Percentiles rank a stretch among this genome's conserved stretches.
These are phyloP conservation scores for Corydoras sp. DNA, from an alignment of 2,113 vertebrate species.

Conservation along the genomic window DNA sequence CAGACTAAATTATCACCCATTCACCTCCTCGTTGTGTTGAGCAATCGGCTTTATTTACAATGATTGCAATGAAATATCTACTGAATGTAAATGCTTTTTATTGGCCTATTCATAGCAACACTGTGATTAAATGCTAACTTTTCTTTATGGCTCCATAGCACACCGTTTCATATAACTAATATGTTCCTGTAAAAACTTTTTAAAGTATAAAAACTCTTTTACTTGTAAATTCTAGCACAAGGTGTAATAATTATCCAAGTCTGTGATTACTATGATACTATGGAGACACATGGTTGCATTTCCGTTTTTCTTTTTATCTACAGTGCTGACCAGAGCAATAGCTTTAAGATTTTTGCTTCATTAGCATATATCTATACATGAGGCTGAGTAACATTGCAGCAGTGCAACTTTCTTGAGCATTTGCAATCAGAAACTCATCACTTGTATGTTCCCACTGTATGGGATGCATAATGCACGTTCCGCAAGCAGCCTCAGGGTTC, in stretches of 20 bases:
- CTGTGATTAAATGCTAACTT: background rate
- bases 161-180: background rate
- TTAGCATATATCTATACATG: conserved; percentile 19
- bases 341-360: conserved; percentile 40
- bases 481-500: background rate
- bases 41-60: background rate
- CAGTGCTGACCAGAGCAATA: conserved; percentile 30
- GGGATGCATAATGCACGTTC: conserved; percentile 2
- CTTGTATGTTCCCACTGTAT: conserved; percentile 7
- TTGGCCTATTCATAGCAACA: background rate
- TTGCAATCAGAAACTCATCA: conserved; percentile 16
- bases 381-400: background rate
- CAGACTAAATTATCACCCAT: background rate
- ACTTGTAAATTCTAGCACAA: conserved; percentile 43
- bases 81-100: background rate
- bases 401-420: conserved; percentile 6
- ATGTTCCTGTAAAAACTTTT: conserved; percentile 18
- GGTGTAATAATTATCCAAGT: conserved; percentile 50
- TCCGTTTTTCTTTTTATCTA: conserved; percentile 53
- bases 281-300: conserved; percentile 36
- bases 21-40: too few relatives aligned
- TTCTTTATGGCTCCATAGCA: conserved; percentile 4
- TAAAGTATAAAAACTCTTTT: conserved; percentile 13
- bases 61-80: background rate
- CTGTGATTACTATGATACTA: conserved; percentile 48